Base-by-base conservation (phyloP, 2,113 vertebrate species). In the Zosterops lateralis region DNA sequence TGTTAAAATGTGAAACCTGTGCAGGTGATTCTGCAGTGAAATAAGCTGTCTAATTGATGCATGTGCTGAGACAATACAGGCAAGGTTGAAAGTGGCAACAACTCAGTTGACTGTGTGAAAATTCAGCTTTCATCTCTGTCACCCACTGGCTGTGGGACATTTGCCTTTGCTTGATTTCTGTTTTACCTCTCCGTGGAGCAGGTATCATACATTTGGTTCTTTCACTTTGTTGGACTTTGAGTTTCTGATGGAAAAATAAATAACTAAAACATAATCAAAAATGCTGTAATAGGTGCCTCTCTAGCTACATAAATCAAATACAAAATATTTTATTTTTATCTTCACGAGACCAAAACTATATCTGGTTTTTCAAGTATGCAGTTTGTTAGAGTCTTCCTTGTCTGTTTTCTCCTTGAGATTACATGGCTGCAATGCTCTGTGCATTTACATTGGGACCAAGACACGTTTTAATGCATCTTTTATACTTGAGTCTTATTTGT, bases 391-490 rank as follows among this genome's bases (percentile, higher is more conserved):
- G 19, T 54, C 50, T 65, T 66, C 24, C 38, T 74, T 67, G 44
- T 71, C 68, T 72, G 28, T 75, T 38, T 60, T 88, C 44, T 62
- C 32, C 42, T 70, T 95, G 65, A 84, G 82, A 88, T 84, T 82
- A 65, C 17, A 61, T 42, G n/a, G 20, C 40, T 93, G 64, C 47
- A 93, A 61, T 78, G 57, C 31, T 92, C 54, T 84, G 12, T 76
- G 76, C 78, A 71, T 94, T 91, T 83, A 77, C 60, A 72, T 48
- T 91, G 89, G 74, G 90, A 88, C 79, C 61, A 79, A 89, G 84
- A 83, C 84, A 89, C 58, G 3, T 96, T 91, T 93, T 93, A 93
- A 95, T 95, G 84, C 91, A 95, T 95, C 91, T 93, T 94, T 89
- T 93, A 66, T 92, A 79, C 91, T 91, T 38, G 62, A 91, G 36